phyloP scores from a whole-genome alignment of 1,140 invertebrate species.

The Drosophila azteca region DNA sequence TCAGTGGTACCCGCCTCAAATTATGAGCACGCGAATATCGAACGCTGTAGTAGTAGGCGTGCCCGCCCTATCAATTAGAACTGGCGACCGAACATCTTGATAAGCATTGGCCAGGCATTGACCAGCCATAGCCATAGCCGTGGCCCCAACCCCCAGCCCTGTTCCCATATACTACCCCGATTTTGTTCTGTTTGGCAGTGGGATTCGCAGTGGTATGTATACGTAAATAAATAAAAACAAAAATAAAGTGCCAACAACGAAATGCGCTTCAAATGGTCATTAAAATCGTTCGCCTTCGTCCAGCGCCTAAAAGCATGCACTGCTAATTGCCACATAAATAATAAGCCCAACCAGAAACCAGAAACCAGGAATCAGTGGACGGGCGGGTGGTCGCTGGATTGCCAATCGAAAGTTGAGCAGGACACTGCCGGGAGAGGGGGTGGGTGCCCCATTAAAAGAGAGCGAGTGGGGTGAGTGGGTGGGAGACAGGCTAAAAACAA shows the following conservation, averaged over 20 bases:
- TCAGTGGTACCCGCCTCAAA: slow-evolving; percentile 38
- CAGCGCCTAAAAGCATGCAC: slow-evolving; percentile 64
- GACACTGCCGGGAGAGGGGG: no score
- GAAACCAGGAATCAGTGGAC: neutral
- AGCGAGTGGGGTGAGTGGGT: neutral
- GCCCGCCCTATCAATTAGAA: slow-evolving; percentile 79
- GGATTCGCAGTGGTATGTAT: slow-evolving; percentile 25
- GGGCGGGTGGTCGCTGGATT: no score
- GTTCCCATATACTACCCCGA: no score
- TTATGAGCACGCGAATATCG: slow-evolving; percentile 80
- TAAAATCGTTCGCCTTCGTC: slow-evolving; percentile 59
- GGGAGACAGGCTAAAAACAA: neutral
- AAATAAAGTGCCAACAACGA: slow-evolving; percentile 77
- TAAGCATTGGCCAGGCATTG: slow-evolving; percentile 39
- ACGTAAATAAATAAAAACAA: slow-evolving; percentile 68
- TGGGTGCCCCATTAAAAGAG: no score
- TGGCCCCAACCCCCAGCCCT: neutral
- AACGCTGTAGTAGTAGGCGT: slow-evolving; percentile 60
- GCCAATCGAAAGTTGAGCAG: neutral
- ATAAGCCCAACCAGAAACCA: slow-evolving; percentile 53
- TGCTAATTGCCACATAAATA: slow-evolving; percentile 78
- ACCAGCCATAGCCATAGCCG: neutral
- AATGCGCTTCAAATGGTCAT: slow-evolving; percentile 80
- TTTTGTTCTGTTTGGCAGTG: neutral
- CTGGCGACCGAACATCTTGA: slow-evolving; percentile 76